These are phyloP conservation scores for Drosophila formosana DNA, from an alignment of 2,888 invertebrate species.

Conservation along the genomic window DNA sequence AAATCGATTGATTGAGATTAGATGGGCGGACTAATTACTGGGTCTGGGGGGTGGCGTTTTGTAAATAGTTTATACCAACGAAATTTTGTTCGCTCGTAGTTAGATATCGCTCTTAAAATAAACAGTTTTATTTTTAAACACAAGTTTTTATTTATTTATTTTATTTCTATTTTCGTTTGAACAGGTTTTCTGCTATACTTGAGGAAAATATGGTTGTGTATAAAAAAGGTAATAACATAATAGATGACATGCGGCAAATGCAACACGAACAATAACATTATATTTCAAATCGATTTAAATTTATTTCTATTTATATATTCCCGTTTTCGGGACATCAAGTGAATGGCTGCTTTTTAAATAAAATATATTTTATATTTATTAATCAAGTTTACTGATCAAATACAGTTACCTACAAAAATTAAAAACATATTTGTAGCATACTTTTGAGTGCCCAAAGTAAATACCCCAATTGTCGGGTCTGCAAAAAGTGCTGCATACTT, in stretches of 20 bases:
- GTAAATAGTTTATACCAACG: slow-evolving; percentile 70
- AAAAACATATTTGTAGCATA: not conserved
- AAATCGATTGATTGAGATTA: slow-evolving; percentile 85
- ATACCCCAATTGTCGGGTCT: rapidly evolving
- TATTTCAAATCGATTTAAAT: too few relatives aligned
- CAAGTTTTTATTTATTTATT: not conserved
- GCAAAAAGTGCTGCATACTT: slow-evolving; percentile 23
- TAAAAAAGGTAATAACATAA: too few relatives aligned
- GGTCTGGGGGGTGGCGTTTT: slow-evolving; percentile 47
- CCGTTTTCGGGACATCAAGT: too few relatives aligned
- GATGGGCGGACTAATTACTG: slow-evolving; percentile 8
- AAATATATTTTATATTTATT: too few relatives aligned
- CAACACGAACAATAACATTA: too few relatives aligned
- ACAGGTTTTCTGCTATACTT: too few relatives aligned
- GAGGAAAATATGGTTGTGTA: too few relatives aligned
- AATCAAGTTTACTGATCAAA: not conserved
- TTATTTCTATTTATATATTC: too few relatives aligned
- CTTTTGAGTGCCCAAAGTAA: slow-evolving; percentile 14
- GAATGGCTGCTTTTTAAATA: too few relatives aligned
- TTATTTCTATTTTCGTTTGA: too few relatives aligned
- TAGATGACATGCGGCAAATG: too few relatives aligned
- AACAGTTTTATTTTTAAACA: slow-evolving; percentile 19
- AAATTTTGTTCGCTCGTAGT: slow-evolving; percentile 57
- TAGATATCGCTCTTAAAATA: slow-evolving; percentile 51
- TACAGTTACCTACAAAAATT: not conserved